Percentiles rank a stretch among this genome's conserved stretches.
These are phyloP conservation scores for Gymnorhina tibicen DNA, from an alignment of 2,113 vertebrate species.

Conservation along the genomic window DNA sequence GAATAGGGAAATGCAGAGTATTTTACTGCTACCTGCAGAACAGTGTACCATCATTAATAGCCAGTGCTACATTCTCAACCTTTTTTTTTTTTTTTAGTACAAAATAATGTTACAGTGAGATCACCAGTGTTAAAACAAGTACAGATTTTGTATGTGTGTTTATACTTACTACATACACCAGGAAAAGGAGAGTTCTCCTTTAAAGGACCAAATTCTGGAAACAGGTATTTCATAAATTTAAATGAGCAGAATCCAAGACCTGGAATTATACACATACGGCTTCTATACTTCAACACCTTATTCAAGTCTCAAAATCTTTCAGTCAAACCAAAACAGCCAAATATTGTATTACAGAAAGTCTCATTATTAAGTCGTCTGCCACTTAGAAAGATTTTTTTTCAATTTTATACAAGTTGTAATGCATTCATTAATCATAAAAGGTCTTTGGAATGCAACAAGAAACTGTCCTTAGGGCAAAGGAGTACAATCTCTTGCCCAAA, in stretches of 20 bases:
- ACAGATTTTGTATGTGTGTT: background rate
- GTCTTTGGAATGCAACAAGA: background rate
- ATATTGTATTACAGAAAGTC: background rate
- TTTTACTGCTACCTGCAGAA: background rate
- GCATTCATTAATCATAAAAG: background rate
- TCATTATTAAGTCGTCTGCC: background rate
- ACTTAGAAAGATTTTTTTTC: background rate
- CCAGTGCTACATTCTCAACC: background rate
- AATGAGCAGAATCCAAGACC: background rate
- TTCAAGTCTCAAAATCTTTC: background rate
- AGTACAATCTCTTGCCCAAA: background rate
- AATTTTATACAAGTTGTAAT: background rate
- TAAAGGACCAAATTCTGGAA: background rate
- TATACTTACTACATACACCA: background rate
- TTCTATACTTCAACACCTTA: background rate
- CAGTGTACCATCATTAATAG: background rate
- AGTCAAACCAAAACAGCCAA: background rate
- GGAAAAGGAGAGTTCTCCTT: background rate
- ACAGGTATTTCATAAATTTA: background rate
- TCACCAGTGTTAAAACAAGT: background rate
- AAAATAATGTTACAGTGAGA: background rate
- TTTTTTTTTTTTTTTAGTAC: background rate
- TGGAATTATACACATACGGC: background rate
- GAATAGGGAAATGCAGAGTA: background rate
- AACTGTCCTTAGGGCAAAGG: background rate